Base-by-base conservation (phyloP, 2,888 invertebrate genomes). In the Vandiemenella viatica region DNA sequence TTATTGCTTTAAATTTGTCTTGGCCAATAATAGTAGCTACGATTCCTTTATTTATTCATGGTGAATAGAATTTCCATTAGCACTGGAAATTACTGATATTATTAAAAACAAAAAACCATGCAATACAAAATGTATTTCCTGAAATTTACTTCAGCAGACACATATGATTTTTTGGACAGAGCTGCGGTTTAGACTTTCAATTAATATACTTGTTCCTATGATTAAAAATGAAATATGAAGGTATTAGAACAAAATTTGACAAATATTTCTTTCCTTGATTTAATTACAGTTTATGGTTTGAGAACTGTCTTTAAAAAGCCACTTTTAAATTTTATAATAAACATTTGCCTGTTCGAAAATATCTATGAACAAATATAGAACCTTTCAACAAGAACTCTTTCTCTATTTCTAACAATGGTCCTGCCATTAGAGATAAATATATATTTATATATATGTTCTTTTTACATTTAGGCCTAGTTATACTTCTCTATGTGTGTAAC, bases 331-430 rank as follows among this genome's bases (percentile, higher is more conserved):
- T 44, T 51, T 49, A 51, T 49, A 44, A 53, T 53, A 50, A 49
- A 53, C 37, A 42, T 50, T 50, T 49, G 48, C 47, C 46, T 51
- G 49, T 52, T 54, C 45, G 54, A 54, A 54, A 54, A 54, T 54
- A 54, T 46, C 54, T 54, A 54, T 52, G 52, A 54, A 54, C 54
- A 54, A 54, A 54, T 51, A 53, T 53, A 53, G 49, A 53, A 51
- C 50, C 49, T 49, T 53, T 50, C 48, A 53, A 49, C 50, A 50
- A 48, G 50, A 45, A 50, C 48, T 49, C 32, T 49, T 45, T 45
- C 43, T 48, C 26, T 50, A 43, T 50, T 48, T 16, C 41, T 52
- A 54, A 46, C 52, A 50, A 54, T 54, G 54, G 52, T 52, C 54
- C 54, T 54, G 54, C 52, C 54, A 52, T 52, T 50, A 38, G 49